Conservation (phyloP, 2,888 invertebrate genomes). For the Eutolmus rufibarbis region DNA sequence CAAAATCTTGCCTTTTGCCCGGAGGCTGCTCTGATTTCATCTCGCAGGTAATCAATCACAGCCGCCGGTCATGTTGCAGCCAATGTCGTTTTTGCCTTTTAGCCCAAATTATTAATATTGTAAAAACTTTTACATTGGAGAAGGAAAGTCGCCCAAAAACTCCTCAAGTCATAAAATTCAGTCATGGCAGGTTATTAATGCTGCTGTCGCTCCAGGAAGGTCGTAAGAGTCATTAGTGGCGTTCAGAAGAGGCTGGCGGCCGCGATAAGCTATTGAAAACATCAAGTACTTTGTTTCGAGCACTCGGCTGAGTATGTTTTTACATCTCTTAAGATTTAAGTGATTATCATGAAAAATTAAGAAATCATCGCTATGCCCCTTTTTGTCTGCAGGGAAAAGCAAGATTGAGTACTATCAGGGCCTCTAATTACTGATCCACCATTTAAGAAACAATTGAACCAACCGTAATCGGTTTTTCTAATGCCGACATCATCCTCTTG, state of each 20-base stretch:
- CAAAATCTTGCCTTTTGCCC: background rate
- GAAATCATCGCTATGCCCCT: background rate
- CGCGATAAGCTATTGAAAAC: background rate
- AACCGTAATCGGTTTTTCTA: background rate
- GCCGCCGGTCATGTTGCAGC: constrained; percentile 5
- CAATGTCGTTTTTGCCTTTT: constrained; percentile 7
- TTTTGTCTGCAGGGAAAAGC: background rate
- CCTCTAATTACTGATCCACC: background rate
- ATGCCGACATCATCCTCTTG: background rate
- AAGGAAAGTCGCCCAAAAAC: background rate
- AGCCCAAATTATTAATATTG: background rate
- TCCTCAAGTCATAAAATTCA: background rate
- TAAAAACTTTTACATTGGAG: background rate
- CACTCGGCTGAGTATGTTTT: background rate
- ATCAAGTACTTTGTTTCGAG: background rate
- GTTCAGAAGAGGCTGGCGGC: background rate
- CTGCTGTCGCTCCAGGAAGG: background rate
- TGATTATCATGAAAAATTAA: background rate
- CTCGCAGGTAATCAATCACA: constrained; percentile 21
- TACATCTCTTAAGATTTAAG: background rate
- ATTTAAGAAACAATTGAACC: background rate
- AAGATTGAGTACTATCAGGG: background rate
- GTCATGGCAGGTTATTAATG: background rate
- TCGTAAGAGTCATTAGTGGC: background rate
- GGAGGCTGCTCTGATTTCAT: constrained; percentile 2